A percentile compares a stretch with the other conserved stretches of the same genome.
Conservation (phyloP, 2,888 invertebrate species). For the Stomorhina lunata region DNA sequence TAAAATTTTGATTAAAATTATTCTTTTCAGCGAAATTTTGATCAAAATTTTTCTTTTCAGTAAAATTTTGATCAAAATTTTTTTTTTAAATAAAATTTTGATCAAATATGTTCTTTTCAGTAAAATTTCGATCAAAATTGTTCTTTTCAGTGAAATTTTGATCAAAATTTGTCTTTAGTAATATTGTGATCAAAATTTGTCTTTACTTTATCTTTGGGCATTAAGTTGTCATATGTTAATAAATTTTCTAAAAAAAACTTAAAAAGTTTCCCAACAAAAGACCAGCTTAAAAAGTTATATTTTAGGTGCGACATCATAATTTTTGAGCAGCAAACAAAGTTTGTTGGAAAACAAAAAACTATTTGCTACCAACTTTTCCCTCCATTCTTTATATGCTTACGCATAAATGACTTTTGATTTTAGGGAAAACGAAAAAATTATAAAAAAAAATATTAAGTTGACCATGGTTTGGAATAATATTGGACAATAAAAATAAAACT, state of each 20-base stretch:
- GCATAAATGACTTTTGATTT: slow-evolving; percentile 45
- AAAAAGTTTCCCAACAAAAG: background rate
- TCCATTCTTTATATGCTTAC: slow-evolving; percentile 17
- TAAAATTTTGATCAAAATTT: no score
- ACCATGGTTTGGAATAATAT: slow-evolving; percentile 35
- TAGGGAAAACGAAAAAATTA: background rate
- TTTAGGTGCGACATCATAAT: background rate
- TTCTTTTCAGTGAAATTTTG: no score
- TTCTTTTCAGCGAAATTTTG: no score
- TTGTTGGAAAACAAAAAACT: background rate
- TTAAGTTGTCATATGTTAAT: background rate
- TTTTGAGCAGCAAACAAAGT: background rate
- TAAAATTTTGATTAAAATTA: no score
- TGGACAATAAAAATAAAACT: slow-evolving; percentile 42
- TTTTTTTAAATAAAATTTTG: no score
- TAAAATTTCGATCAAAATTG: no score
- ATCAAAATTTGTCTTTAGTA: no score
- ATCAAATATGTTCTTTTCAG: no score
- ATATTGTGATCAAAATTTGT: no score
- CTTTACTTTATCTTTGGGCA: no score
- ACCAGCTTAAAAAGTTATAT: background rate
- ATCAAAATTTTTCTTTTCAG: no score
- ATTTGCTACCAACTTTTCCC: background rate
- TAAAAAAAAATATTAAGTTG: slow-evolving; percentile 25
- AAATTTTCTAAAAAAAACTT: background rate